These are phyloP conservation scores for Streptopelia turtur DNA, from an alignment of 2,797 vertebrate species.

Conservation along the genomic window DNA sequence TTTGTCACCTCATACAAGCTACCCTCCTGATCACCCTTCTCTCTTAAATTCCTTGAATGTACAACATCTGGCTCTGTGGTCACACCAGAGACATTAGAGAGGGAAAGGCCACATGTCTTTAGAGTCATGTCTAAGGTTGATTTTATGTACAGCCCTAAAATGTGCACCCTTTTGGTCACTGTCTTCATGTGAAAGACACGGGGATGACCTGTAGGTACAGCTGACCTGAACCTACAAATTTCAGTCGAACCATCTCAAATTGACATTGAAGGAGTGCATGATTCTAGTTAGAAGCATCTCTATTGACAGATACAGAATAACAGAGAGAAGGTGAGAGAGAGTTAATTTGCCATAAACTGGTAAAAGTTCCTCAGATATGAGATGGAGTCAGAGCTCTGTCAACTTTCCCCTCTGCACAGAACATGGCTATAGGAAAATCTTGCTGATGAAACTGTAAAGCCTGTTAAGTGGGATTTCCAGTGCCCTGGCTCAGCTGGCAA, in stretches of 20 bases:
- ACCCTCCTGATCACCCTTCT: not conserved
- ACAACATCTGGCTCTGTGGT: not conserved
- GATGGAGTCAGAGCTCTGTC: fast-evolving
- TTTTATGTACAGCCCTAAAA: not conserved
- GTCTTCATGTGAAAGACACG: not conserved
- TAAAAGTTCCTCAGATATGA: not conserved
- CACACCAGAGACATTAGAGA: not conserved
- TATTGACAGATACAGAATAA: not conserved
- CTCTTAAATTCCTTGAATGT: not conserved
- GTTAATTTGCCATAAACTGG: not conserved
- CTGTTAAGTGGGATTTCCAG: constrained; percentile 42
- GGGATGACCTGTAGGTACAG: not conserved
- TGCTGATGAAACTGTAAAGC: constrained; percentile 16
- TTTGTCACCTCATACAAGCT: not conserved
- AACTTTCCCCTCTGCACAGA: not conserved
- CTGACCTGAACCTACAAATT: not conserved
- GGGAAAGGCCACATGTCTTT: not conserved
- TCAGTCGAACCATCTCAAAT: not conserved
- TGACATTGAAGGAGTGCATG: not conserved
- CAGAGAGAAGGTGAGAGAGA: not conserved
- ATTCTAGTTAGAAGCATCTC: not conserved
- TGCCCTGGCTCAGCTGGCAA: constrained; percentile 29
- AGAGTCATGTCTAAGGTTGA: not conserved
- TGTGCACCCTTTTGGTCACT: not conserved
- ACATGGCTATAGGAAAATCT: not conserved